Evolutionary conservation across 2,113 vertebrate genomes (phyloP), one percentile per base, ranked within the genome.

Genomic region (Chloropsis cyanopogon): DNA sequence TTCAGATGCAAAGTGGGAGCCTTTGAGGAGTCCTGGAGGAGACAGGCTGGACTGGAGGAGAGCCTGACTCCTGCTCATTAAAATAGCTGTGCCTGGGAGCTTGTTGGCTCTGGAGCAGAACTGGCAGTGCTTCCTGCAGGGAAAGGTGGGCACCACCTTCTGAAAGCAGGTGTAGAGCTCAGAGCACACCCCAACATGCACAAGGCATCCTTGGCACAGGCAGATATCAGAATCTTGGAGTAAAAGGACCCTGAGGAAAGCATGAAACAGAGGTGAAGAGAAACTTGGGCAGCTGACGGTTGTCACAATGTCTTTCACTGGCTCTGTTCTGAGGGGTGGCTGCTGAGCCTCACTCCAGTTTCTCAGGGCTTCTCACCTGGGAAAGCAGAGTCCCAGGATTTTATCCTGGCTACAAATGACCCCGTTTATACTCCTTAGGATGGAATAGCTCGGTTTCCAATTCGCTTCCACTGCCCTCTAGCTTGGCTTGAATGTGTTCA

Each of bases 11-110:
- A 61, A 81, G 86, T 6, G 26, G 66, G 63, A 93, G 59, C 41
- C 47, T 92, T 86, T 63, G 35, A 96, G 90, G 64, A 88, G 68
- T n/a, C 44, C 71, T 71, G 75, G 71, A 78, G 81, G 82, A 95
- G 85, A 69, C 41, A 60, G 54, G 29, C 78, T 0, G 21, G 71
- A 10, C 31, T 47, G 79, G 70, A 88, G 91, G 60, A 69, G 59
- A 85, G 54, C 66, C 75, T 59, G 17, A 22, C 44, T 66, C 29
- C 85, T 63, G 54, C 69, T 88, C 42, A 17, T 83, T 70, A 66
- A 82, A 95, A 59, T 41, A 54, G 8, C 59, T 6, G 31, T 42
- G 54, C 91, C 39, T 25, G 66, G 56, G 53, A 85, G 49, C 33
- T 60, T 12, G 65, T 13, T 78, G 77, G 53, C 61, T 60, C 69